Percentiles rank a stretch among this genome's conserved stretches.
Conservation (phyloP, 2,888 invertebrate species). For the Lasius fuliginosus region DNA sequence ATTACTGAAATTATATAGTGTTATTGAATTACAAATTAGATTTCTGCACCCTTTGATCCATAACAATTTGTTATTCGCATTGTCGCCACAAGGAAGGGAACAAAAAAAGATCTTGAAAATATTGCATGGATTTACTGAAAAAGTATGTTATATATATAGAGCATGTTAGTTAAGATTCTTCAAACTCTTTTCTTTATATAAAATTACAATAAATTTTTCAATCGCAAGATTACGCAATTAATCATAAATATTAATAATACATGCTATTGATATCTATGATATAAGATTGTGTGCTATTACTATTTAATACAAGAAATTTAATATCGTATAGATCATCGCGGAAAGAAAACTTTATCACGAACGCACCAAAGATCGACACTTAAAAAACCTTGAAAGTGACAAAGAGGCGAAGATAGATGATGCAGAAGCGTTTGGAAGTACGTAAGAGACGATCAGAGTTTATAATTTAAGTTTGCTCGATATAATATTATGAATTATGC, state of each 20-base stretch:
- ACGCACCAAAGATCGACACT: conserved; percentile 64
- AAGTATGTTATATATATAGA: conserved; percentile 81
- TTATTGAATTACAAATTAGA: conserved; percentile 59
- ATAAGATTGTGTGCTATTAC: too few relatives aligned
- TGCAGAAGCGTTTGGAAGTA: conserved; percentile 25
- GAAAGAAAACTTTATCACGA: conserved; percentile 78
- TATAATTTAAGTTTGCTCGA: not conserved
- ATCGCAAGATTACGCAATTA: too few relatives aligned
- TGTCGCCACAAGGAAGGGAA: conserved; percentile 86
- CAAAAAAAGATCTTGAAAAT: conserved; percentile 86
- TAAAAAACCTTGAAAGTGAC: conserved; percentile 52
- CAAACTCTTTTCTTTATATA: not conserved
- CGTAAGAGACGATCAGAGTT: not conserved
- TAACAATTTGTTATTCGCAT: conserved; percentile 87
- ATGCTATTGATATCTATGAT: too few relatives aligned
- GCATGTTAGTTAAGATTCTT: not conserved
- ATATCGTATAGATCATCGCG: conserved; percentile 74
- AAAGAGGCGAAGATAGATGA: not conserved
- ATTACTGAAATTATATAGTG: not conserved
- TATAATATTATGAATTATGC: not conserved
- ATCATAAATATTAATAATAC: too few relatives aligned
- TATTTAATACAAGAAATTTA: not conserved
- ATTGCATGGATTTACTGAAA: conserved; percentile 87
- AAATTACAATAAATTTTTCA: not conserved
- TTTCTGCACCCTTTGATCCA: conserved; percentile 87